Evolutionary conservation across 2,888 invertebrate genomes (phyloP), one percentile per base, ranked within the genome.

Genomic region (Dicycla oo): DNA sequence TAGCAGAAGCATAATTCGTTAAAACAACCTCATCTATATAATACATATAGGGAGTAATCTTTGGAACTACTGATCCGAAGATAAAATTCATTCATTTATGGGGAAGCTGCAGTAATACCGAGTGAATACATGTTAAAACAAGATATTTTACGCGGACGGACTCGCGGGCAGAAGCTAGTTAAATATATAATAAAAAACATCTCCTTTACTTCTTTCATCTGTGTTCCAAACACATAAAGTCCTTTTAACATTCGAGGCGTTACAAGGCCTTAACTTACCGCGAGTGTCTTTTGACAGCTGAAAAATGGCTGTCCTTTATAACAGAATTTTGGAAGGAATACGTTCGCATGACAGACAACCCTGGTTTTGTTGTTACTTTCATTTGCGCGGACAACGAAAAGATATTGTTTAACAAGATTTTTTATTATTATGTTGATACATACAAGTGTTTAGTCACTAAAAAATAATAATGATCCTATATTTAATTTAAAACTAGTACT

Each of bases 271-370:
- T 58, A 23, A 57, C 30, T 54, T 57, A 57, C 57, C 30, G 66
- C 43, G 23, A 82, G 62, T 68, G 38, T 51, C 69, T 69, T 73
- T 43, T 70, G 83, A 73, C 73, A 69, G 69, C 54, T 72, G 64
- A 84, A 65, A 68, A 73, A 82, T 75, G 61, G 18, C 49, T 38
- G 70, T 45, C 76, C 30, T 81, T 72, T 69, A 65, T 61, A 65
- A 66, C 38, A 47, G 49, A 62, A 73, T 67, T 69, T 64, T 65
- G 47, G 49, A 75, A 71, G 60, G 53, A 54, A 64, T 60, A 65
- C 38, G 54, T 54, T 72, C 51, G 11, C 30, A 26, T 54, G 34
- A 63, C 40, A 38, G 43, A 53, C 38, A 66, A 49, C 53, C 26
- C 58, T 58, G 67, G 23, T 11, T 30, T 43, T 47, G 30, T 63